Evolutionary conservation across 23 tunicate genomes (phyloP).

Genomic region (Ciona savignyi): DNA sequence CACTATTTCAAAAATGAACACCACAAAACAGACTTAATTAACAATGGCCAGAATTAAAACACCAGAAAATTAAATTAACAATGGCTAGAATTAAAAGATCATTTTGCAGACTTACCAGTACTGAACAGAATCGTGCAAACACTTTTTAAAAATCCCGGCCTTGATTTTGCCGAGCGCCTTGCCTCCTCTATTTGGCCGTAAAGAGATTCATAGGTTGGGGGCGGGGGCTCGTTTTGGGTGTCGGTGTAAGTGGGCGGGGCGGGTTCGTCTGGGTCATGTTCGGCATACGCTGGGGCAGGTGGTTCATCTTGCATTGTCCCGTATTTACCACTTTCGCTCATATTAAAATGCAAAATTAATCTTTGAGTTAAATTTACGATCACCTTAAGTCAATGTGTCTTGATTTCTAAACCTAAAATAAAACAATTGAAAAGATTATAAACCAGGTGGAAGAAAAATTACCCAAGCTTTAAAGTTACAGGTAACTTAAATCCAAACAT

Average conservation of each 20-base stretch:
- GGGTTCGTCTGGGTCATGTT: constrained; percentile 21
- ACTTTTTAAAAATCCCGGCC: constrained; percentile 59
- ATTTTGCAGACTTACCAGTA: constrained; percentile 82
- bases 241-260: constrained; percentile 71
- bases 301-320: constrained; percentile 19
- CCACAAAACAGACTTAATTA: no score
- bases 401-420: background rate
- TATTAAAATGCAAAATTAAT: background rate
- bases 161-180: constrained; percentile 21
- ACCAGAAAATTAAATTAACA: no score
- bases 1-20: no score
- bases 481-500: no score
- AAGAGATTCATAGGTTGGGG: constrained; percentile 73
- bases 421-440: background rate
- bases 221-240: constrained; percentile 65
- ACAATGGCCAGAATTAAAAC: no score
- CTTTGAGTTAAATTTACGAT: no score
- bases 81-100: no score
- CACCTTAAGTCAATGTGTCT: no score
- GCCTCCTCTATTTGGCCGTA: constrained; percentile 74
- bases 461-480: no score
- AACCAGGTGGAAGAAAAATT: no score
- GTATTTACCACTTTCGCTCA: background rate
- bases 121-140: constrained; percentile 48
- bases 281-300: constrained; percentile 33